Evolutionary conservation across 2,113 vertebrate genomes (phyloP).

Genomic region (Triplophysa dalaica): DNA sequence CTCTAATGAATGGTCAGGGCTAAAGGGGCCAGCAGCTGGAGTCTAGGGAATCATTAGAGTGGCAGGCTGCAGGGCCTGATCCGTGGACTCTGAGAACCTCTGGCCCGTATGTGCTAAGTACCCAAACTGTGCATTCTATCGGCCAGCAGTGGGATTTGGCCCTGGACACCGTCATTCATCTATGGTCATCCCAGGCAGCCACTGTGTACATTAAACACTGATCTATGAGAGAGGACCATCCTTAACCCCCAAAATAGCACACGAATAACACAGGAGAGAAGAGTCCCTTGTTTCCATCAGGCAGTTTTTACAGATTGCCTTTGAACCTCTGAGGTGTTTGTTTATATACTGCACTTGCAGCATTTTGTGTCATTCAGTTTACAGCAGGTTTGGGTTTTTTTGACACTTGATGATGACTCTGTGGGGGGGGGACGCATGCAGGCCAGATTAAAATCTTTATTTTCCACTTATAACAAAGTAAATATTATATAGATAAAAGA

Average conservation of each 20-base stretch:
- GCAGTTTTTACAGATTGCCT: neutral
- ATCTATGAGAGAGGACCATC: slow-evolving; percentile 61
- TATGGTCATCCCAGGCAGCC: slow-evolving; percentile 53
- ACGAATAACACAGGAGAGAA: slow-evolving; percentile 12
- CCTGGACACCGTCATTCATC: slow-evolving; percentile 59
- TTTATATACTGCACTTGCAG: slow-evolving; percentile 10
- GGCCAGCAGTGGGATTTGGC: slow-evolving; percentile 63
- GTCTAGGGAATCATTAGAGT: slow-evolving; percentile 74
- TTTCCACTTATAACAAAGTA: no score
- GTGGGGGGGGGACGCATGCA: no score
- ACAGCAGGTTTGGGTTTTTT: neutral
- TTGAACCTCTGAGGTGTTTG: neutral
- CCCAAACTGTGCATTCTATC: slow-evolving; percentile 44
- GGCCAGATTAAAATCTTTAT: no score
- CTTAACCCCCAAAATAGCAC: neutral
- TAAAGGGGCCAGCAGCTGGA: slow-evolving; percentile 65
- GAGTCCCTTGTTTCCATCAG: neutral
- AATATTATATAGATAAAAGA: no score
- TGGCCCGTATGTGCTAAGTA: slow-evolving; percentile 61
- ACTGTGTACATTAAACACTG: slow-evolving; percentile 65
- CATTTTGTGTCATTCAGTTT: neutral
- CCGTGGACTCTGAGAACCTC: slow-evolving; percentile 50
- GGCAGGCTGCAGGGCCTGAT: slow-evolving; percentile 47
- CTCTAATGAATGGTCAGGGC: slow-evolving; percentile 69
- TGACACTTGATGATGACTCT: neutral